A percentile compares a stretch with the other conserved stretches of the same genome.
These are phyloP conservation scores for Ephialtes manifestator DNA, from an alignment of 2,888 invertebrate species.

Conservation along the genomic window DNA sequence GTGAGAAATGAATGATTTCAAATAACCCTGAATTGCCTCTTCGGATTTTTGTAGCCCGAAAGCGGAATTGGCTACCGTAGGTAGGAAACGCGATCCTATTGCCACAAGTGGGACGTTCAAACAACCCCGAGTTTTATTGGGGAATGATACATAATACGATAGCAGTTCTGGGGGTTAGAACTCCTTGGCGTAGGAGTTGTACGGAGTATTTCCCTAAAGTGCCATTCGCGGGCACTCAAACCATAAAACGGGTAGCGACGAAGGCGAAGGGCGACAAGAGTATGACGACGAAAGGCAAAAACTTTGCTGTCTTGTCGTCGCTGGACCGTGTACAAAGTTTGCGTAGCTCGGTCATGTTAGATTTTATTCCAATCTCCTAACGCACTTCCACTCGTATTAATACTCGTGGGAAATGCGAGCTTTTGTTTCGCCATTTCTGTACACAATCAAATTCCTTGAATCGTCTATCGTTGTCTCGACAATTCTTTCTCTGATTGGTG, in stretches of 20 bases:
- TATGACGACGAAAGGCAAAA: constrained; percentile 54
- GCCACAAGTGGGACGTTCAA: constrained; percentile 38
- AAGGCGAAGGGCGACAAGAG: constrained; percentile 20
- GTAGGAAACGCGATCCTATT: neutral
- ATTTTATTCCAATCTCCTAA: constrained; percentile 74
- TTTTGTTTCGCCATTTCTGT: constrained; percentile 16
- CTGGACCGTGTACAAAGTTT: constrained; percentile 56
- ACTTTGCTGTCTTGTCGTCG: constrained; percentile 49
- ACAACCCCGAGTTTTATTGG: constrained; percentile 78
- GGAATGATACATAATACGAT: constrained; percentile 82
- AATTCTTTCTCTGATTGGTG: neutral
- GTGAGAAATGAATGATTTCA: constrained; percentile 28
- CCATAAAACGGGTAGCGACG: constrained; percentile 79
- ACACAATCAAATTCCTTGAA: neutral
- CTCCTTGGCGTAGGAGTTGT: constrained; percentile 61
- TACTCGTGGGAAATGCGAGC: constrained; percentile 49
- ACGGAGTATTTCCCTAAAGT: constrained; percentile 85
- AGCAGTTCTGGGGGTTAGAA: constrained; percentile 68
- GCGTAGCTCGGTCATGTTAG: constrained; percentile 60
- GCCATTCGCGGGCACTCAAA: constrained; percentile 84
- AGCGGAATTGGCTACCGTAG: neutral
- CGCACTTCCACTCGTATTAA: constrained; percentile 24
- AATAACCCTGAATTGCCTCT: constrained; percentile 32
- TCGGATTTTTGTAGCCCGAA: constrained; percentile 36
- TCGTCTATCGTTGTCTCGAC: too few relatives aligned